Evolutionary conservation across 2,797 vertebrate genomes (phyloP).

Genomic region (Microctenopoma steveboyesi): DNA sequence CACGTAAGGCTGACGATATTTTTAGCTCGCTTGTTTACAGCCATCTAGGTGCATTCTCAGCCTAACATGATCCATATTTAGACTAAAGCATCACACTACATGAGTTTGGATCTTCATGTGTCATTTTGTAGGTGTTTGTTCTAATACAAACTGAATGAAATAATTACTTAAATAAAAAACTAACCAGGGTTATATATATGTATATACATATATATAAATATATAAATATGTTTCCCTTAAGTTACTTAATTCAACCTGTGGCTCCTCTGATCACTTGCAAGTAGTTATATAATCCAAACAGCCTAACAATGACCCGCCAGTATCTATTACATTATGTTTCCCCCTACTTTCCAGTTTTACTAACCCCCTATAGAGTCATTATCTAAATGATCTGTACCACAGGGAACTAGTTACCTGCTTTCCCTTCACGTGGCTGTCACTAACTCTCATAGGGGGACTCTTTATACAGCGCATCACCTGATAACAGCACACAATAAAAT

Average conservation of each 20-base stretch:
- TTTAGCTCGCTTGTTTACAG: constrained; percentile 59
- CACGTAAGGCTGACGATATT: constrained; percentile 56
- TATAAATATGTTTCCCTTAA: too few relatives aligned
- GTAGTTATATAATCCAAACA: constrained; percentile 20
- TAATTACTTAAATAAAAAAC: neutral
- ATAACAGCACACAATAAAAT: constrained; percentile 48
- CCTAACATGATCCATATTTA: constrained; percentile 50
- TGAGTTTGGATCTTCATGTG: neutral
- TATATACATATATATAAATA: too few relatives aligned
- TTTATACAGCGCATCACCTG: constrained; percentile 29
- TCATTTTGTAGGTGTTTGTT: constrained; percentile 28
- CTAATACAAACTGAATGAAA: constrained; percentile 13
- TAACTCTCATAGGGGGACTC: constrained; percentile 25
- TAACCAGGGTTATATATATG: neutral
- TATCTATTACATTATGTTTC: constrained; percentile 32
- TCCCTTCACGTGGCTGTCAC: constrained; percentile 1
- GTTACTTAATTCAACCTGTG: neutral
- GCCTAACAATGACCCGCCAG: constrained; percentile 46
- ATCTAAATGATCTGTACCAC: constrained; percentile 40
- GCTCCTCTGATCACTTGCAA: neutral
- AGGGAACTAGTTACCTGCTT: constrained; percentile 13
- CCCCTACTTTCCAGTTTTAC: constrained; percentile 12
- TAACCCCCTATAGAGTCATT: constrained; percentile 15
- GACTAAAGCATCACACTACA: neutral
- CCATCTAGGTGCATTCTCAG: constrained; percentile 39